Evolutionary conservation across 2,113 vertebrate species (phyloP).

Genomic region (Rhynchopsitta pachyrhyncha): DNA sequence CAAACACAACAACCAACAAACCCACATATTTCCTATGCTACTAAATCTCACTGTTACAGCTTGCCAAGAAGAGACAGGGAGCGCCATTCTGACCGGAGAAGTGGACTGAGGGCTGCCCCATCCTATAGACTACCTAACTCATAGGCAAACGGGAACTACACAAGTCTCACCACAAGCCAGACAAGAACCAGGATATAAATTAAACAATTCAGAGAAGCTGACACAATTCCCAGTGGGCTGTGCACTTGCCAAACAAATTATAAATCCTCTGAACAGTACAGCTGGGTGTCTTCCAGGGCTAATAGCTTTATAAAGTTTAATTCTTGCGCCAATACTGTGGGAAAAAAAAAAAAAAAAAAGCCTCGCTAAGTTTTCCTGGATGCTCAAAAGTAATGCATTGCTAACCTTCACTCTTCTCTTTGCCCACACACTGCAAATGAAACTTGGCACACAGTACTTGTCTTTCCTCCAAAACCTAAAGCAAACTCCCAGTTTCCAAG

Average conservation of each 20-base stretch:
- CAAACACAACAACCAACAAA: not conserved
- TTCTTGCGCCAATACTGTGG: not conserved
- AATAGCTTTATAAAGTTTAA: not conserved
- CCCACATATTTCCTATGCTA: not conserved
- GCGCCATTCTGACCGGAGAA: accelerated
- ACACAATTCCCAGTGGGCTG: not conserved
- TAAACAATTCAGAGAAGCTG: not conserved
- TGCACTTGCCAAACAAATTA: not conserved
- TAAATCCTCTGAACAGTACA: not conserved
- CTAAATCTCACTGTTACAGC: not conserved
- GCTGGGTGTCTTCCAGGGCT: not conserved
- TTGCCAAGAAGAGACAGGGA: accelerated
- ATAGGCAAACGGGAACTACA: accelerated
- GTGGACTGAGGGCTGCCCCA: not conserved
- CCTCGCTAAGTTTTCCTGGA: not conserved
- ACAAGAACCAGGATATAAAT: not conserved
- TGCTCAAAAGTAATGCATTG: not conserved
- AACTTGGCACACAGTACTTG: not conserved
- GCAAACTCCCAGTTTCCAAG: not conserved
- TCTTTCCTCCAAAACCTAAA: not conserved
- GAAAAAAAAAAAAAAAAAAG: not conserved
- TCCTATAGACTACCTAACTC: not conserved
- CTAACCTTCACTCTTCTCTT: not conserved
- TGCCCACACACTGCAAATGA: not conserved
- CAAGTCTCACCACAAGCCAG: not conserved